phyloP scores from a whole-genome alignment of 2,113 vertebrate species.

The Plecturocebus donacophilus region DNA sequence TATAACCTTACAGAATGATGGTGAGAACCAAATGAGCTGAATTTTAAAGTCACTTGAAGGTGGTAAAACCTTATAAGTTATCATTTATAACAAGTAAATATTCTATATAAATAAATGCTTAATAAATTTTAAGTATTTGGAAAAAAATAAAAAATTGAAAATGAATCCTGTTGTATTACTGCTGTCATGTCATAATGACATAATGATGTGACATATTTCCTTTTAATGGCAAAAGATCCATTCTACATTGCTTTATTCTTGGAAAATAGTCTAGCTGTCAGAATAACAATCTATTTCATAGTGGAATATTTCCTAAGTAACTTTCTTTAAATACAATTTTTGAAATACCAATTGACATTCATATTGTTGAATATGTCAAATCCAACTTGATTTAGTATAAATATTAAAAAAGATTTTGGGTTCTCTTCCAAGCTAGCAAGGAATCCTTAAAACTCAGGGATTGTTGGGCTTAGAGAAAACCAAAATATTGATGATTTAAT shows the following conservation, averaged over 20 bases:
- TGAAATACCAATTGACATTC: neutral
- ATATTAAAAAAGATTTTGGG: neutral
- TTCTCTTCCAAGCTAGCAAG: neutral
- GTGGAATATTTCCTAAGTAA: neutral
- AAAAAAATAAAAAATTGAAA: neutral
- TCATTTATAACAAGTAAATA: neutral
- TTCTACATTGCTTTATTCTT: neutral
- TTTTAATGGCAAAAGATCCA: neutral
- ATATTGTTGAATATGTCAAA: neutral
- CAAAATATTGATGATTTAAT: neutral
- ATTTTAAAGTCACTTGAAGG: neutral
- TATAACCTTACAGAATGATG: neutral
- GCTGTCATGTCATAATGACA: neutral
- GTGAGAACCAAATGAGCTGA: neutral
- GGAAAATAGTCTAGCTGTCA: neutral
- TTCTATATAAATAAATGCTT: neutral
- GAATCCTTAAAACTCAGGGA: neutral
- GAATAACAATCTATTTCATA: conserved; percentile 1
- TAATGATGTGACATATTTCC: neutral
- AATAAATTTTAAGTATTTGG: neutral
- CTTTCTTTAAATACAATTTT: neutral
- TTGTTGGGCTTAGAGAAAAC: neutral
- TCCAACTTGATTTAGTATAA: neutral
- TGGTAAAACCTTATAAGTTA: neutral
- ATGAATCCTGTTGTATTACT: neutral